Conservation (phyloP, 2,888 invertebrate species). For the Polietes domitor region DNA sequence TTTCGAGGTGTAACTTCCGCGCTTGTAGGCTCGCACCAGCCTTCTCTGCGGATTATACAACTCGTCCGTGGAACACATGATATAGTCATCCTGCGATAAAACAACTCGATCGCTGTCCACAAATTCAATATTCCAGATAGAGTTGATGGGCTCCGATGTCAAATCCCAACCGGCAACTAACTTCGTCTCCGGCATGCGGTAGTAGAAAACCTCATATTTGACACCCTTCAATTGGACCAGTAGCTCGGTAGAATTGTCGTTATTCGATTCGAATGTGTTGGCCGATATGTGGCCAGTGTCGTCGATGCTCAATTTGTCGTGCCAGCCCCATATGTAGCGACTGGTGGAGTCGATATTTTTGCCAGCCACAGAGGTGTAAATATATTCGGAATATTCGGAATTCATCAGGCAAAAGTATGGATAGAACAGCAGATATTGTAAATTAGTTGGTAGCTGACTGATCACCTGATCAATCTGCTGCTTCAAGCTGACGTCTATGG, state of each 20-base stretch:
- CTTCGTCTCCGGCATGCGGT: constrained; percentile 42
- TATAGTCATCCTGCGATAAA: constrained; percentile 38
- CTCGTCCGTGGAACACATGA: constrained; percentile 49
- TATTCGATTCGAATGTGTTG: background rate
- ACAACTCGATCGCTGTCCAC: constrained; percentile 1
- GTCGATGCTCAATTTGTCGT: constrained; percentile 41
- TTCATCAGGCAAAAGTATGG: constrained; percentile 57
- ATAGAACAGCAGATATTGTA: constrained; percentile 53
- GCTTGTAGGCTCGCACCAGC: constrained; percentile 15
- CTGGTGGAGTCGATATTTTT: constrained; percentile 44
- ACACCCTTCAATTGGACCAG: constrained; percentile 27
- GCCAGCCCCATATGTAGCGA: constrained; percentile 56
- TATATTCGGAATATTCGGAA: constrained; percentile 40
- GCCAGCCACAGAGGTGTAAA: constrained; percentile 41
- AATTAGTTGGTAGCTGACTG: constrained; percentile 16
- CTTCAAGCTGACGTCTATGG: background rate
- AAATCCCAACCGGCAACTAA: constrained; percentile 49
- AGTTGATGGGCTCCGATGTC: background rate
- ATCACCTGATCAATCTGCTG: constrained; percentile 16
- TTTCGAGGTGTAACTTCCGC: background rate
- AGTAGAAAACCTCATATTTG: constrained; percentile 48
- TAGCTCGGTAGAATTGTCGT: background rate
- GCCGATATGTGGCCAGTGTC: constrained; percentile 39
- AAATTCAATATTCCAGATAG: background rate
- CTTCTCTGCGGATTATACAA: constrained; percentile 30